A percentile compares a stretch with the other conserved stretches of the same genome.
phyloP scores from a whole-genome alignment of 1,140 invertebrate genomes.

The Drosophila nikananu region DNA sequence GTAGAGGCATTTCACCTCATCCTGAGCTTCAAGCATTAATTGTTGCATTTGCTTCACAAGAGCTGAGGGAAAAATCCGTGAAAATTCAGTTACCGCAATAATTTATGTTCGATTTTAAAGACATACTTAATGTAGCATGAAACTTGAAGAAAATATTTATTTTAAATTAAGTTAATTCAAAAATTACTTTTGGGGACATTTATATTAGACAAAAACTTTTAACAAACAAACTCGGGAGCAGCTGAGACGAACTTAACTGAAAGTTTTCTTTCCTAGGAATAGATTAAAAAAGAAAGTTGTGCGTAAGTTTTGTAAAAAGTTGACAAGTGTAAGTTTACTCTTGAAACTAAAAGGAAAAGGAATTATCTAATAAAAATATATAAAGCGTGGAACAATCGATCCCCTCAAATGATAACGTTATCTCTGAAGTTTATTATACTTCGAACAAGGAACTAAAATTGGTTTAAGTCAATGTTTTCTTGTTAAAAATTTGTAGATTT shows the following conservation, averaged over 20 bases:
- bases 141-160: background rate
- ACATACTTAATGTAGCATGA: too few species aligned
- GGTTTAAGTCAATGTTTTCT: too few species aligned
- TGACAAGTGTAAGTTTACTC: background rate
- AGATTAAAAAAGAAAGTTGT: background rate
- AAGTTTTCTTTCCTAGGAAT: background rate
- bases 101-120: background rate
- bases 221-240: background rate
- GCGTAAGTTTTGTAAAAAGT: background rate
- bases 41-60: background rate
- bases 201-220: background rate
- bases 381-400: background rate
- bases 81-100: background rate
- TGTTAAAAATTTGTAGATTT: background rate
- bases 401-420: background rate
- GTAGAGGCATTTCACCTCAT: background rate
- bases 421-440: background rate
- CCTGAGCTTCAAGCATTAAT: background rate
- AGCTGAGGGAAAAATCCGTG: background rate
- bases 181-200: background rate
- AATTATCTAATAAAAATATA: background rate
- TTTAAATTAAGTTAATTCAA: too few species aligned
- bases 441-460: background rate
- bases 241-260: background rate
- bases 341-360: background rate